These are phyloP conservation scores for Serilophus lunatus DNA, from an alignment of 2,113 vertebrate species.

Conservation along the genomic window DNA sequence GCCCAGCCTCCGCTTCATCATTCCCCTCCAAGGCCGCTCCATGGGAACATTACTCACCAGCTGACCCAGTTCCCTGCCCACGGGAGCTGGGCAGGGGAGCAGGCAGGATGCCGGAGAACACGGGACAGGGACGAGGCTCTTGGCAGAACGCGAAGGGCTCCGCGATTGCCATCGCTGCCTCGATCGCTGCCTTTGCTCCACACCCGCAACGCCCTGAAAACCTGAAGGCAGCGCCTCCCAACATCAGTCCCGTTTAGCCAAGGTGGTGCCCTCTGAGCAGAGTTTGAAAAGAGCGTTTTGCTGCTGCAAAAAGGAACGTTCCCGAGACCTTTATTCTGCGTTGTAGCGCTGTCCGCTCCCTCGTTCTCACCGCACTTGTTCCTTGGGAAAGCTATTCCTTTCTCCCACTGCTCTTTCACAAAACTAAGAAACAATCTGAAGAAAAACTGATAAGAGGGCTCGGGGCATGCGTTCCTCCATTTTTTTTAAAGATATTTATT, in stretches of 20 bases:
- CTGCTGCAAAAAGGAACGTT: not conserved
- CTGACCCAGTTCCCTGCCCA: not conserved
- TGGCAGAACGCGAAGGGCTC: not conserved
- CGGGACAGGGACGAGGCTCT: not conserved
- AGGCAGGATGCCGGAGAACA: not conserved
- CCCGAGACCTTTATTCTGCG: not conserved
- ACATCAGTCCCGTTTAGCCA: not conserved
- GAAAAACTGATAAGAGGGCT: not conserved
- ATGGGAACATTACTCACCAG: fast-evolving
- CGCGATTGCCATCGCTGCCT: not conserved
- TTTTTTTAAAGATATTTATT: not conserved
- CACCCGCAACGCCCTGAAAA: not conserved
- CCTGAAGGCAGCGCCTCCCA: not conserved
- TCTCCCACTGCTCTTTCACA: not conserved
- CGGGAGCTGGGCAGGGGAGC: not conserved
- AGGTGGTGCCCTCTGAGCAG: not conserved
- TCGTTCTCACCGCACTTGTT: not conserved
- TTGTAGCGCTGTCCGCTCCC: fast-evolving
- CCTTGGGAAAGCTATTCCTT: not conserved
- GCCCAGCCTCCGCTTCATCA: fast-evolving
- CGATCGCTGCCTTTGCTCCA: not conserved
- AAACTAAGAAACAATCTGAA: not conserved
- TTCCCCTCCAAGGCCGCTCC: not conserved
- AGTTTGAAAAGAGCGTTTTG: not conserved
- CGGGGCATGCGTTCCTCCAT: not conserved